phyloP scores from a whole-genome alignment of 92 coral and sea anemone genomes.

The Heliopora coerulea region DNA sequence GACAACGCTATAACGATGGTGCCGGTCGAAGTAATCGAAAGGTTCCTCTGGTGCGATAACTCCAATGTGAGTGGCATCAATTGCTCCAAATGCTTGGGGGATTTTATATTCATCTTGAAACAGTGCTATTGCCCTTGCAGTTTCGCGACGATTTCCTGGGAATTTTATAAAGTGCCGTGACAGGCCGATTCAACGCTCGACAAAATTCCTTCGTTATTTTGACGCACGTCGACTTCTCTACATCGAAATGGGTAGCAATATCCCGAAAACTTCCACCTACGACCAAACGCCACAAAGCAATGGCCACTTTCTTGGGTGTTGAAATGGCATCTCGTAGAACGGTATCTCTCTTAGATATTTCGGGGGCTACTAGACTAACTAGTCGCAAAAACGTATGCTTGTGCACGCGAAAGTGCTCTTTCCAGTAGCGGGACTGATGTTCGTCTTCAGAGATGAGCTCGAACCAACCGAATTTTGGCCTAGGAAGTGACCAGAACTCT shows the following conservation, averaged over 20 bases:
- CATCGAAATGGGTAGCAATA: slow-evolving; percentile 40
- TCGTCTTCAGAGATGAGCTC: slow-evolving; percentile 49
- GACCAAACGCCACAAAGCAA: slow-evolving; percentile 28
- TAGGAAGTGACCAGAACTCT: slow-evolving; percentile 46
- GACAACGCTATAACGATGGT: slow-evolving; percentile 52
- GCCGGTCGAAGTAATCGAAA: slow-evolving; percentile 56
- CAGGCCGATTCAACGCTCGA: slow-evolving; percentile 36
- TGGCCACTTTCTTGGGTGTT: slow-evolving; percentile 32
- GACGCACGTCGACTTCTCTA: slow-evolving; percentile 44
- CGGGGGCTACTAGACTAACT: slow-evolving; percentile 51
- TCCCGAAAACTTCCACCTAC: slow-evolving; percentile 38
- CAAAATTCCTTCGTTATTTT: slow-evolving; percentile 45
- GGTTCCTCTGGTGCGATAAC: slow-evolving; percentile 59
- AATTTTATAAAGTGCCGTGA: slow-evolving; percentile 41
- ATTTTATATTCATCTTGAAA: slow-evolving; percentile 56
- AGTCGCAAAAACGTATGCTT: slow-evolving; percentile 57
- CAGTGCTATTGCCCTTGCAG: slow-evolving; percentile 50
- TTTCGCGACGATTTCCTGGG: slow-evolving; percentile 59
- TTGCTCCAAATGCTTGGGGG: slow-evolving; percentile 55
- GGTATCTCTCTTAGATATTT: slow-evolving; percentile 34
- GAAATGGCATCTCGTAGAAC: slow-evolving; percentile 32
- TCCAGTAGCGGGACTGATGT: slow-evolving; percentile 60
- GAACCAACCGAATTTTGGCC: slow-evolving; percentile 57
- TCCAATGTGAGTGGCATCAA: slow-evolving; percentile 63
- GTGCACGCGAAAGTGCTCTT: slow-evolving; percentile 62